Base-by-base conservation (phyloP, 2,888 invertebrate species). In the Drosophila prostipennis region DNA sequence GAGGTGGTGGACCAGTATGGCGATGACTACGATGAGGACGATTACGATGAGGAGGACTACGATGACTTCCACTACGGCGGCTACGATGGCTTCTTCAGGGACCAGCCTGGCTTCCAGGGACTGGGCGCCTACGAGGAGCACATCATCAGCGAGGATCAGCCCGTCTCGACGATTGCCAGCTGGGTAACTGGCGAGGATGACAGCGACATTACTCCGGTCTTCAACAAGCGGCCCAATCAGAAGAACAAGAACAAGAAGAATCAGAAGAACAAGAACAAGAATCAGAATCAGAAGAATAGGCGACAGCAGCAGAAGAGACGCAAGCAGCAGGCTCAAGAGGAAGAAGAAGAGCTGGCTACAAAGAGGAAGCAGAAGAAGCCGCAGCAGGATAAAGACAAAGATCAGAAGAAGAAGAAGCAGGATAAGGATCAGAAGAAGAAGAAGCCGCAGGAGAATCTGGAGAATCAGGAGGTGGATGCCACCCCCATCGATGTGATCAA, bases 101-200 rank as follows among this genome's bases (percentile, higher is more conserved):
- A 59, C 34, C 49, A 43, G 49, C 55, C 69, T 3, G 60, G 57
- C 13, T 63, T 76, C n/a, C 52, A 72, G 46, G 46, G 40, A 0
- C 14, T 84, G 11, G 74, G 65, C 1, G 39, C 53, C 6, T 82
- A 61, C 32, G 75, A 87, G 7, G 82, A 86, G 52, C 53, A 69
- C 2, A 48, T 80, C 0, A 14, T 78, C 1, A 43, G 32, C 32
- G 88, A 85, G 55, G 60, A 79, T 16, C 0, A 74, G 32, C 53
- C 90, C 90, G 0, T 60, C 0, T 45, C 55, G 7, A 84, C 90
- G 0, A 56, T 74, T 0, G 88, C 82, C 36, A 77, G 80, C 53
- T 90, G 90, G 89, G 78, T 79, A 14, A 89, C 89, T 0, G 85
- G 73, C 2, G 71, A 72, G 7, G 55, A 69, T 11, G 76, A 76